Conservation (phyloP, 2,888 invertebrate species). For the Stenotaenia linearis region DNA sequence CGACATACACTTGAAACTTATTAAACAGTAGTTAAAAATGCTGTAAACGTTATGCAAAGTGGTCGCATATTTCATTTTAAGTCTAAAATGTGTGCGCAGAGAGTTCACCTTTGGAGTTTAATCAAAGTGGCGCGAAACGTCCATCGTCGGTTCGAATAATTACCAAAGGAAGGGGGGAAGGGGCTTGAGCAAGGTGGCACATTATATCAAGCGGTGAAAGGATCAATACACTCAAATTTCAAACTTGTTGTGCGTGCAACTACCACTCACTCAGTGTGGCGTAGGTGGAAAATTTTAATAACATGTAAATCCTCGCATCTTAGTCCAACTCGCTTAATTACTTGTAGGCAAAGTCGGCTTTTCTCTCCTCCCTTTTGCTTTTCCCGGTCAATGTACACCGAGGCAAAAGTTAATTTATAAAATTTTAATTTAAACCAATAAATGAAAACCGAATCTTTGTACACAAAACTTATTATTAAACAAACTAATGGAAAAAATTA, state of each 20-base stretch:
- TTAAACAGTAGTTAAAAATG: background rate
- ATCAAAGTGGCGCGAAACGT: slow-evolving; percentile 26
- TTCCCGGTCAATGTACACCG: background rate
- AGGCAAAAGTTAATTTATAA: slow-evolving; percentile 1
- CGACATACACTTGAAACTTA: too few relatives aligned
- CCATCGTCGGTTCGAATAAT: slow-evolving; percentile 29
- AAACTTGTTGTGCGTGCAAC: slow-evolving; percentile 32
- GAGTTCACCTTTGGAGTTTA: slow-evolving; percentile 27
- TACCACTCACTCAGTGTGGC: slow-evolving; percentile 21
- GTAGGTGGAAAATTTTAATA: slow-evolving; percentile 32
- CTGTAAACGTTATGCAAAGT: background rate
- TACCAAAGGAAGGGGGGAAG: slow-evolving; percentile 14
- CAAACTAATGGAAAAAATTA: background rate
- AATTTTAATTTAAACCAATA: background rate
- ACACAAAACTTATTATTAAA: background rate
- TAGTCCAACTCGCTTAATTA: slow-evolving; percentile 30
- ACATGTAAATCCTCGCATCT: slow-evolving; percentile 33
- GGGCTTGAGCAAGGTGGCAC: slow-evolving; percentile 24
- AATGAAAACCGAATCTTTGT: too few relatives aligned
- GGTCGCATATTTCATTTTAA: background rate
- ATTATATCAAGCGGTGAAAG: slow-evolving; percentile 30
- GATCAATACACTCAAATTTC: slow-evolving; percentile 32
- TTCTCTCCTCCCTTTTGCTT: background rate
- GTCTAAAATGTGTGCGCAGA: background rate
- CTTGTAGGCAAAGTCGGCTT: slow-evolving; percentile 21